Evolutionary conservation across 2,113 vertebrate genomes (phyloP).

Genomic region (Cavia aperea): DNA sequence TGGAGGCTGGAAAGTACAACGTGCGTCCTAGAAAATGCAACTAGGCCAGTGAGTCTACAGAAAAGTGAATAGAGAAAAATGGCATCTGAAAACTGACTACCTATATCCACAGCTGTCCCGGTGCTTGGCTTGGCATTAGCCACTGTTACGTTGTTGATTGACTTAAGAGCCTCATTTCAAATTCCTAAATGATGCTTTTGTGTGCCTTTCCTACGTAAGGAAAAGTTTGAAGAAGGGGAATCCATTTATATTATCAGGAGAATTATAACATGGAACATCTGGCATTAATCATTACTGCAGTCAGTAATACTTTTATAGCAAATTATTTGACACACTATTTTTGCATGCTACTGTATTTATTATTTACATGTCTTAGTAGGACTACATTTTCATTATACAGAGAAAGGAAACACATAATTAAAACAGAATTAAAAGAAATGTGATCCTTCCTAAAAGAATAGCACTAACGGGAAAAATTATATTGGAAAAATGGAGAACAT

Average conservation of each 20-base stretch:
- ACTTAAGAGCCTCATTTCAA: not conserved
- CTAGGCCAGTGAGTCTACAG: not conserved
- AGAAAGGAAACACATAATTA: not conserved
- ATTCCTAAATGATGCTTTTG: accelerated
- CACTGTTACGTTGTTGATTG: not conserved
- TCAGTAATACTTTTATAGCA: not conserved
- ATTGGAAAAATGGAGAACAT: not conserved
- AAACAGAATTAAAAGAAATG: not conserved
- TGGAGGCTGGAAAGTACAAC: not conserved
- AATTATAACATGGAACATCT: not conserved
- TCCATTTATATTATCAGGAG: not conserved
- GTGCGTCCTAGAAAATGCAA: not conserved
- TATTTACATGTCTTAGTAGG: not conserved
- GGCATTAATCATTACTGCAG: not conserved
- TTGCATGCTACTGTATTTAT: not conserved
- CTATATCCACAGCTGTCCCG: constrained; percentile 28
- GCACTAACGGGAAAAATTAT: constrained; percentile 29
- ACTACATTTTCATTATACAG: not conserved
- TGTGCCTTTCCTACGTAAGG: not conserved
- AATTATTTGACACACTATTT: not conserved
- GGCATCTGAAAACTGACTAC: not conserved
- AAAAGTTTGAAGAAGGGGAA: not conserved
- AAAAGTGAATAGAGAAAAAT: not conserved
- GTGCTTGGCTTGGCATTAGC: not conserved
- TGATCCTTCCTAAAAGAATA: not conserved